Evolutionary conservation across 2,797 vertebrate species (phyloP).

Genomic region (Morelia viridis): DNA sequence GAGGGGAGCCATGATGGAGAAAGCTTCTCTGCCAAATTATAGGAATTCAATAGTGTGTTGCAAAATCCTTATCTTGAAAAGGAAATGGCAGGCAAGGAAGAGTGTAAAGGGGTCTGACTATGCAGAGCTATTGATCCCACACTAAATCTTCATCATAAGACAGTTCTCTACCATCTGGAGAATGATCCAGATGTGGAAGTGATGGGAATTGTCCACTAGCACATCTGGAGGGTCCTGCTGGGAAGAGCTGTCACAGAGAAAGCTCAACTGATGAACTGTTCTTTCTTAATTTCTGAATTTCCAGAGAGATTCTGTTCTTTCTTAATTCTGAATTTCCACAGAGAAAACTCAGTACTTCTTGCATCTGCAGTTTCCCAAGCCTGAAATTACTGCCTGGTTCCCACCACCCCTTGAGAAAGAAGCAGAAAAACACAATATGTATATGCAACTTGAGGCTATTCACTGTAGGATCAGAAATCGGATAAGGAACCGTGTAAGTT

Average conservation of each 20-base stretch:
- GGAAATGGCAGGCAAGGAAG: neutral
- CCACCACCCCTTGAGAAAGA: neutral
- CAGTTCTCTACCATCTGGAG: neutral
- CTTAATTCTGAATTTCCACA: neutral
- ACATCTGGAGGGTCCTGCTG: neutral
- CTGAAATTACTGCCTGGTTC: neutral
- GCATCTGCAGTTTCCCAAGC: slow-evolving; percentile 8
- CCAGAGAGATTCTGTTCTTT: slow-evolving; percentile 8
- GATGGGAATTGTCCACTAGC: neutral
- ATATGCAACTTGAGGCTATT: neutral
- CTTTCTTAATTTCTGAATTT: neutral
- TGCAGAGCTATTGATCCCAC: neutral
- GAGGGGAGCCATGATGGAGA: neutral
- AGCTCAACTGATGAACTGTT: neutral
- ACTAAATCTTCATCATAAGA: neutral
- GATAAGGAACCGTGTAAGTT: slow-evolving; percentile 17
- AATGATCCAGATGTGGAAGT: neutral
- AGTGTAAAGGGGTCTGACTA: neutral
- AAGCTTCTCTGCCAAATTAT: neutral
- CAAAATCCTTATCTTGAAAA: neutral
- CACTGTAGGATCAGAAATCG: neutral
- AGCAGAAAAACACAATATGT: neutral
- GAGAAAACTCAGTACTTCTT: slow-evolving; percentile 2
- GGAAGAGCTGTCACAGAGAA: neutral
- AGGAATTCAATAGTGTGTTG: neutral